Conservation (phyloP, 2,113 vertebrate species). For the Epinephelus fuscoguttatus region DNA sequence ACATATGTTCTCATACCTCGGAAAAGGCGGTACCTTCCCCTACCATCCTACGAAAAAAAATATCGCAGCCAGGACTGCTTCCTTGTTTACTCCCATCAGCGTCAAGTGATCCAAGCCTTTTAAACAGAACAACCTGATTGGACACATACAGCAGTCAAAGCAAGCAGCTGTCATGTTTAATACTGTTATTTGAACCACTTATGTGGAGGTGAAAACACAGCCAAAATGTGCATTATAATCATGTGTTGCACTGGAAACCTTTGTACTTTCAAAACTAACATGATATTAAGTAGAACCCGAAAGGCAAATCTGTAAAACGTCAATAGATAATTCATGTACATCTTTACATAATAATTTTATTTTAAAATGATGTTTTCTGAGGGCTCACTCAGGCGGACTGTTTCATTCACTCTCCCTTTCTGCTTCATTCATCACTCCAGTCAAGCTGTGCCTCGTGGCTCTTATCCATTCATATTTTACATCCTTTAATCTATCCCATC, state of each 20-base stretch:
- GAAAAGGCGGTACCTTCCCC: no score
- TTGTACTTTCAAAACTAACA: neutral
- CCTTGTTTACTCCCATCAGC: no score
- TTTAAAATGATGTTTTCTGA: neutral
- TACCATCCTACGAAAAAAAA: no score
- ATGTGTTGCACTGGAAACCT: neutral
- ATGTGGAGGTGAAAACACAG: no score
- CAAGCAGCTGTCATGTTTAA: no score
- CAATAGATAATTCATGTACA: neutral
- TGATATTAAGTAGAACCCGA: neutral
- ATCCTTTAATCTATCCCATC: neutral
- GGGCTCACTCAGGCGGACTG: neutral
- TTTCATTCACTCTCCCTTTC: neutral
- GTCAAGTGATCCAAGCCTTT: no score
- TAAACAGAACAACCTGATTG: no score
- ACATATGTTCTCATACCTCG: no score
- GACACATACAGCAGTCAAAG: no score
- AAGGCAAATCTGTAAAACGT: neutral
- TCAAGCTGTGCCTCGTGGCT: neutral
- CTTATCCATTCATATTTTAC: neutral
- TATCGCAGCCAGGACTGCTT: no score
- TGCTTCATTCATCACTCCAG: slow-evolving; percentile 1
- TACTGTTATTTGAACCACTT: no score
- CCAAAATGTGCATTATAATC: no score
- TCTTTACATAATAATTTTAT: neutral